Conservation (phyloP, 1,140 invertebrate species). For the Cotesia chilonis region DNA sequence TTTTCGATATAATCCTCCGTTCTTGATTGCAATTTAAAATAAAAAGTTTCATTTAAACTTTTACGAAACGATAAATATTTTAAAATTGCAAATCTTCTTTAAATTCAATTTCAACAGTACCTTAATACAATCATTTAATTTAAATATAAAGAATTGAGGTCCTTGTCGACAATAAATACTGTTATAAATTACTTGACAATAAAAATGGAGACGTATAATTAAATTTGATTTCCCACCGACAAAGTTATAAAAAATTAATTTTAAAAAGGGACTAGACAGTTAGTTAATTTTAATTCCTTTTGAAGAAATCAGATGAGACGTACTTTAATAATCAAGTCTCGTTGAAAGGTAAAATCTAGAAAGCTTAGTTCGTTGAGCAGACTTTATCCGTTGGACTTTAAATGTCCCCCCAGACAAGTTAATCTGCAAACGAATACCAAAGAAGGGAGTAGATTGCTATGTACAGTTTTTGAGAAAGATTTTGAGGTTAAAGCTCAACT, state of each 20-base stretch:
- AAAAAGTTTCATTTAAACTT: too few relatives aligned
- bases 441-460: background rate
- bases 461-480: background rate
- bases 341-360: conserved; percentile 20
- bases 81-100: too few relatives aligned
- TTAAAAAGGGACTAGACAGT: conserved; percentile 5
- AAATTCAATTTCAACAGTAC: too few relatives aligned
- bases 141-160: too few relatives aligned
- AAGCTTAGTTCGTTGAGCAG: conserved; percentile 27
- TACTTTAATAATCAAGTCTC: conserved; percentile 24
- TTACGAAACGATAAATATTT: too few relatives aligned
- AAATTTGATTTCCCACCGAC: too few relatives aligned
- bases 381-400: conserved; percentile 17
- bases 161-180: too few relatives aligned
- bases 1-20: background rate
- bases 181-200: too few relatives aligned
- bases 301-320: background rate
- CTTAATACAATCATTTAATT: too few relatives aligned
- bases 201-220: too few relatives aligned
- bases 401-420: conserved; percentile 21
- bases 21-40: too few relatives aligned
- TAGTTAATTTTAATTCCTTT: conserved; percentile 9
- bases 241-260: background rate
- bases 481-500: background rate
- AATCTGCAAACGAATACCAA: background rate